phyloP scores from a whole-genome alignment of 2,888 invertebrate species.

The Petrolisthes manimaculis region DNA sequence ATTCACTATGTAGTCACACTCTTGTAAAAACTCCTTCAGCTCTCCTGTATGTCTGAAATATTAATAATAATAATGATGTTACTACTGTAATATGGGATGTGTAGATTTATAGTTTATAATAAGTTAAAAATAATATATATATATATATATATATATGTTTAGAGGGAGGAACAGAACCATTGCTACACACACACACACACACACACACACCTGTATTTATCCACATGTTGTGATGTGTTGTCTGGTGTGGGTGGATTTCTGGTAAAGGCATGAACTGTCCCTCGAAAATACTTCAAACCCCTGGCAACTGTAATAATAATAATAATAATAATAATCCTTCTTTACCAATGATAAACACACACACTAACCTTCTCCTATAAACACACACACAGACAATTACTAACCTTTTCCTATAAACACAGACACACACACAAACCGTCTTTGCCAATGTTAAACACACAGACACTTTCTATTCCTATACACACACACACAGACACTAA shows the following conservation, averaged over 20 bases:
- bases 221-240: constrained; percentile 50
- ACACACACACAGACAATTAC: too few relatives aligned
- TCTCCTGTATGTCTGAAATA: constrained; percentile 52
- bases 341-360: not conserved
- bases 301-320: constrained; percentile 52
- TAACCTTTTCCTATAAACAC: not conserved
- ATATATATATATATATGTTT: too few relatives aligned
- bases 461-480: not conserved
- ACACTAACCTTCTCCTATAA: not conserved
- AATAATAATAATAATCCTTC: not conserved
- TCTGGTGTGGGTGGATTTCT: constrained; percentile 40
- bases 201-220: constrained; percentile 62
- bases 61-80: too few relatives aligned
- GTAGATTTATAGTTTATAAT: too few relatives aligned
- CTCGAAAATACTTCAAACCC: constrained; percentile 46
- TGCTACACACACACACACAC: too few relatives aligned
- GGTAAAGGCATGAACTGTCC: constrained; percentile 45
- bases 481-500: not conserved
- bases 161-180: too few relatives aligned
- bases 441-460: not conserved
- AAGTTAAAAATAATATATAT: too few relatives aligned
- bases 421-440: not conserved
- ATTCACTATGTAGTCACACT: constrained; percentile 75
- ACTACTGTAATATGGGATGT: too few relatives aligned
- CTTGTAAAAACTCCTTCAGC: constrained; percentile 70